Evolutionary conservation across 2,113 vertebrate species (phyloP), one percentile per base, ranked within the genome.

Genomic region (Panthera uncia): DNA sequence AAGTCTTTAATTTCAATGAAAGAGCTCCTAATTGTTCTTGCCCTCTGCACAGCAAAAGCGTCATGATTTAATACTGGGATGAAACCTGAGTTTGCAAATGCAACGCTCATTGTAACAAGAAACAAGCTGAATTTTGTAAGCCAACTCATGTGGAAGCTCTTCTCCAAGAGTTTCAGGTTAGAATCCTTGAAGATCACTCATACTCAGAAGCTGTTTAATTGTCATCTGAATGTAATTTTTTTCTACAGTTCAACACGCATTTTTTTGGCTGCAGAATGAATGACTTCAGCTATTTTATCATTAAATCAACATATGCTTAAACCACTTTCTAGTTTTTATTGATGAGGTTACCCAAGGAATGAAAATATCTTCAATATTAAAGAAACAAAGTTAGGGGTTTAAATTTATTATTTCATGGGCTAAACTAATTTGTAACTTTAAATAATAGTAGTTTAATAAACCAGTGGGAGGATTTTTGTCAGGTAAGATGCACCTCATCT

Each of bases 131-230:
- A 68, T 96, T 98, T 98, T 92, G 55, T 31, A 78, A 95, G 97
- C 93, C 97, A 98, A 48, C 31, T 96, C 97, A 97, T 98, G 14
- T 98, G 98, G 96, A 97, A 97, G n/a, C 92, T 97, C 97, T 95
- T 98, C 98, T 98, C 98, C 82, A 92, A 83, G 0, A 36, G 27
- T 97, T 97, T 98, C 78, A n/a, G 93, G 48, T 87, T 80, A 97
- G 93, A 98, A 87, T 96, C 66, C 71, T 74, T 83, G 78, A 97
- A 97, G 93, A 95, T 97, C 97, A 96, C 73, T 95, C 87, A 93
- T 33, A 95, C 73, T 98, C 85, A n/a, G 97, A 97, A 98, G 97
- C 93, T 94, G 52, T 61, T 97, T 97, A 83, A 97, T 97, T 98
- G 96, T 96, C 96, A 98, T 97, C 74, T 87, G 78, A 96, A 84